Evolutionary conservation across 2,113 vertebrate genomes (phyloP), one percentile per base, ranked within the genome.

Genomic region (Syngnathus typhle): DNA sequence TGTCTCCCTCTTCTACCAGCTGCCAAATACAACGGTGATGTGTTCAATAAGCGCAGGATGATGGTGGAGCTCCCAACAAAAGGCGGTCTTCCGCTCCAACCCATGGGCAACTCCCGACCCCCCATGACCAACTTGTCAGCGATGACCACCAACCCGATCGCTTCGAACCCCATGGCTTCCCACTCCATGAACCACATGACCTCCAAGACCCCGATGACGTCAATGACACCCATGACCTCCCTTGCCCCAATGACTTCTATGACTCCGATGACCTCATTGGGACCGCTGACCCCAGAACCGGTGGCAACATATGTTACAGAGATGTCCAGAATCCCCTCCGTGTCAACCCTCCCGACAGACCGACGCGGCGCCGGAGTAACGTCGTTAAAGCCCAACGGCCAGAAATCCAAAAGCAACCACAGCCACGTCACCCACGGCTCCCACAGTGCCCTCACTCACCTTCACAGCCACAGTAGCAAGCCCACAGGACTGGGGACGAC

Each of bases 11-110:
- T 68, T 60, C 70, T 32, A 56, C 69, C 27, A 98, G 96, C 97
- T 13, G 94, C 96, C 86, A 98, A 98, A 83, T 94, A 93, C 79
- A 96, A 92, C 0, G 95, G 96, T 0, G 97, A 98, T 82, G 91
- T 95, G 88, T 98, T 96, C 87, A 90, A 82, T 80, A 99, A 98
- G 67, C 93, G 93, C 0, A 92, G 94, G 0, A 93, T 98, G 58
- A 91, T 98, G 85, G 93, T 95, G 0, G 96, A 98, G 79, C 86
- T 98, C 82, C 94, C 95, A 0, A 84, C 93, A 1, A 97, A 98
- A 78, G 95, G 95, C 3, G 94, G 90, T 65, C 90, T 98, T 62
- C 95, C 96, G 1, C 90, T 98, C 0, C 96, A 97, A 37, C 93
- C 96, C 0, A 92, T 98, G 64, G 91, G 92, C 60, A 83, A 94